Percentiles rank a stretch among this genome's conserved stretches.
Conservation (phyloP, 2,888 invertebrate genomes). For the Lepetodrilus schrolli region DNA sequence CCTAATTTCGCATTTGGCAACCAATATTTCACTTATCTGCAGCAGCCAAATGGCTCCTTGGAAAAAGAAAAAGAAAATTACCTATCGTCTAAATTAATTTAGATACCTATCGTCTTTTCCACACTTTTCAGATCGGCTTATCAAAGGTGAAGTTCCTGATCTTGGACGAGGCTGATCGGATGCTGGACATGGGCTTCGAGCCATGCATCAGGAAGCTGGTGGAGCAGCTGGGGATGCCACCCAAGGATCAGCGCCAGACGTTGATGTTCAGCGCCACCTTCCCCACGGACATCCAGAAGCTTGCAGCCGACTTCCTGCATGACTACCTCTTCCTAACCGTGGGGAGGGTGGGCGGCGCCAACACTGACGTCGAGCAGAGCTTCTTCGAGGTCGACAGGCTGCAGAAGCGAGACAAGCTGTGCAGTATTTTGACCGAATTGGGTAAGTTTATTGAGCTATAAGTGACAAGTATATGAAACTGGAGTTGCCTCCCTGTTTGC, state of each 20-base stretch:
- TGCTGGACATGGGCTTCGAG: constrained; percentile 85
- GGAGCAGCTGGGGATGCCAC: constrained; percentile 67
- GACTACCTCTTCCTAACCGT: constrained; percentile 91
- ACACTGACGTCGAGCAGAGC: constrained; percentile 90
- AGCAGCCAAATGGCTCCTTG: too few relatives aligned
- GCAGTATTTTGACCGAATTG: constrained; percentile 79
- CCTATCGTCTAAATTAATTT: too few relatives aligned
- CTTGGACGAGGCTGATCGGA: constrained; percentile 87
- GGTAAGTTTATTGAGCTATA: constrained; percentile 50
- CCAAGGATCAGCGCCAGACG: constrained; percentile 76
- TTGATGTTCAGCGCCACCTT: constrained; percentile 88
- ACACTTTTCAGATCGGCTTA: constrained; percentile 76
- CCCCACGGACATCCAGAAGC: constrained; percentile 82
- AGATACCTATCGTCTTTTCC: too few relatives aligned
- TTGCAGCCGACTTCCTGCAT: constrained; percentile 85
- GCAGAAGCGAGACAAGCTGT: constrained; percentile 85
- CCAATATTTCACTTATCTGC: too few relatives aligned
- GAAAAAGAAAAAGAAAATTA: too few relatives aligned
- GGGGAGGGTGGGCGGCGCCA: constrained; percentile 94
- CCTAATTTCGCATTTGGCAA: too few relatives aligned
- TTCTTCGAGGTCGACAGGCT: constrained; percentile 78
- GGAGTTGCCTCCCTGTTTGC: background rate
- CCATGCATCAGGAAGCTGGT: constrained; percentile 70
- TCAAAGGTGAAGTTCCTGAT: constrained; percentile 81
- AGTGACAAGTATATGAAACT: background rate